A percentile compares a stretch with the other conserved stretches of the same genome.
phyloP scores from a whole-genome alignment of 2,888 invertebrate genomes.

The Morpho achilles region DNA sequence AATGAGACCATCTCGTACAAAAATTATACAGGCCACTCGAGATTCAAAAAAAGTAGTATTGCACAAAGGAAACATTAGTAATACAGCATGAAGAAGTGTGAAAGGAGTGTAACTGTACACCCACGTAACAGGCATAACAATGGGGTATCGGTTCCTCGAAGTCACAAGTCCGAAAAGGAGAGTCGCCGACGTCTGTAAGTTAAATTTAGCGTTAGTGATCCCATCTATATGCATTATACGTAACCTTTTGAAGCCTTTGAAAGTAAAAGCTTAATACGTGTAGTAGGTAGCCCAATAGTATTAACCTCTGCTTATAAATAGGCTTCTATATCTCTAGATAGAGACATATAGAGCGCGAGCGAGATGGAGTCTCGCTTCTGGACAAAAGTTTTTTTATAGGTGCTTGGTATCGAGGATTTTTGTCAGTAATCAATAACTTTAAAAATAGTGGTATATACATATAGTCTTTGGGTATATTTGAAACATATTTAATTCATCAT shows the following conservation, averaged over 20 bases:
- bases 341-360: too few species aligned
- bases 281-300: too few species aligned
- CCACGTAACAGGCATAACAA: constrained; percentile 67
- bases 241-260: constrained; percentile 39
- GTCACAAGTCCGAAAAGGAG: constrained; percentile 39
- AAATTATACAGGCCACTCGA: constrained; percentile 22
- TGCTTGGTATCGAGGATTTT: too few species aligned
- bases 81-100: constrained; percentile 49
- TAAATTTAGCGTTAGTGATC: constrained; percentile 77
- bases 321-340: too few species aligned
- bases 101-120: constrained; percentile 69
- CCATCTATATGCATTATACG: constrained; percentile 47
- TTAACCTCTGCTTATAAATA: too few species aligned
- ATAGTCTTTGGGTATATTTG: too few species aligned
- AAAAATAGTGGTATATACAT: too few species aligned
- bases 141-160: constrained; percentile 69
- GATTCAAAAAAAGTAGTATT: constrained; percentile 20
- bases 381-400: too few species aligned
- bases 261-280: constrained; percentile 47
- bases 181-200: constrained; percentile 57
- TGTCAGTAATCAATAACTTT: too few species aligned
- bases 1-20: constrained; percentile 5
- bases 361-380: too few species aligned
- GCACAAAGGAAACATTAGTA: constrained; percentile 61
- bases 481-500: too few species aligned